Evolutionary conservation across 2,888 invertebrate species (phyloP).

Genomic region (Orchesella flavescens): DNA sequence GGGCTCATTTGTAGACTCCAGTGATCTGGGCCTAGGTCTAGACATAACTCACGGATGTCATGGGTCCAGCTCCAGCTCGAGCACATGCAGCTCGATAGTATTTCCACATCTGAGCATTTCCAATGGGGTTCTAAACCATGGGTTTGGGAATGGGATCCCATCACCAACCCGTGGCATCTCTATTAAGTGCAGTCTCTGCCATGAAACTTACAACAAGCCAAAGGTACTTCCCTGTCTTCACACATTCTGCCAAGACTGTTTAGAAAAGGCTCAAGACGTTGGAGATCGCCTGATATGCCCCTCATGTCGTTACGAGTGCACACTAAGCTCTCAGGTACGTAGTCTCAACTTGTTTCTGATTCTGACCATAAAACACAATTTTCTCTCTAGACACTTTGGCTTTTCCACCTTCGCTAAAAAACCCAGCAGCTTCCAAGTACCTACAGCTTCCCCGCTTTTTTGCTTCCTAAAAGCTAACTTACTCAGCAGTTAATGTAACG

Average conservation of each 20-base stretch:
- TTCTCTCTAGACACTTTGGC: no score
- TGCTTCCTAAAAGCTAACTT: no score
- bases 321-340: slow-evolving; percentile 74
- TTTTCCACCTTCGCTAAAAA: neutral
- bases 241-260: slow-evolving; percentile 87
- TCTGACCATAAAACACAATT: no score
- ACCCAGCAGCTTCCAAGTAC: neutral
- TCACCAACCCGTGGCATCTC: slow-evolving; percentile 67
- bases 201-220: slow-evolving; percentile 83
- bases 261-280: slow-evolving; percentile 80
- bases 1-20: slow-evolving; percentile 88
- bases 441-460: neutral
- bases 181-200: slow-evolving; percentile 81
- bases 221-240: slow-evolving; percentile 88
- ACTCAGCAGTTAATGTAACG: no score
- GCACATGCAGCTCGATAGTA: slow-evolving; percentile 74
- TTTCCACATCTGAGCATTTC: slow-evolving; percentile 71
- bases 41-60: slow-evolving; percentile 76
- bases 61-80: slow-evolving; percentile 90
- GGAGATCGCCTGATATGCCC: slow-evolving; percentile 86
- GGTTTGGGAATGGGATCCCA: slow-evolving; percentile 66
- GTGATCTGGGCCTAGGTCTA: slow-evolving; percentile 81
- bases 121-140: slow-evolving; percentile 74
- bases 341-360: neutral
- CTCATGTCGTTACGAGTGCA: slow-evolving; percentile 78